Evolutionary conservation across 2,888 invertebrate genomes (phyloP).

Genomic region (Ischnus inquisitorius): DNA sequence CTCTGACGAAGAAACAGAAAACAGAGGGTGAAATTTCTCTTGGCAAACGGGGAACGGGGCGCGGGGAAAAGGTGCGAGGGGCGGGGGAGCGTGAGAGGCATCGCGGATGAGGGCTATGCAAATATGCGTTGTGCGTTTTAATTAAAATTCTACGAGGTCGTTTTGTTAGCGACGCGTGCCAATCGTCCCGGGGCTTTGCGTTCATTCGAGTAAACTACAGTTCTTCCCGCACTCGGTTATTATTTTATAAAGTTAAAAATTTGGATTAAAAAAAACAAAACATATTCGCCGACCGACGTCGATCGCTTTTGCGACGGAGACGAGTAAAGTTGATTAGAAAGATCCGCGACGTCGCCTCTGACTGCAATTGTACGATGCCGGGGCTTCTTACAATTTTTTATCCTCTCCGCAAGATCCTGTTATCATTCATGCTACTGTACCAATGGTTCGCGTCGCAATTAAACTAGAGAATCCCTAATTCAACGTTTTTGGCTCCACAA

Average conservation of each 20-base stretch:
- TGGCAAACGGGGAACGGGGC: not conserved
- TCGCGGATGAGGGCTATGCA: constrained; percentile 60
- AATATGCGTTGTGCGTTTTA: constrained; percentile 68
- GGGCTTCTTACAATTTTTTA: not conserved
- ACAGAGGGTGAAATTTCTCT: constrained; percentile 15
- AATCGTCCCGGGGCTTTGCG: constrained; percentile 58
- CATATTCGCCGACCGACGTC: not conserved
- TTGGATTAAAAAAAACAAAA: not conserved
- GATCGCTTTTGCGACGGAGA: not conserved
- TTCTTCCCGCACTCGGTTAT: constrained; percentile 2
- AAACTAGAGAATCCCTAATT: not conserved
- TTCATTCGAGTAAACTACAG: constrained; percentile 45
- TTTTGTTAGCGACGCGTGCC: constrained; percentile 58
- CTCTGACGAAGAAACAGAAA: not conserved
- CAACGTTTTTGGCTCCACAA: not conserved
- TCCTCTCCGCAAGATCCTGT: too few relatives aligned
- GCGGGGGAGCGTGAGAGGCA: constrained; percentile 5
- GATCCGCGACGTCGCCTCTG: not conserved
- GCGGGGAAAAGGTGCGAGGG: constrained; percentile 3
- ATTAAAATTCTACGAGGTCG: constrained; percentile 67
- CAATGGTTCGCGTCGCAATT: not conserved
- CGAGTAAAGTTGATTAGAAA: not conserved
- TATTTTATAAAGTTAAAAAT: not conserved
- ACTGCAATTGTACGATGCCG: too few relatives aligned
- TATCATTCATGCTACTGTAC: too few relatives aligned